Conservation (phyloP, 2,113 vertebrate species). For the Ginglymostoma cirratum region DNA sequence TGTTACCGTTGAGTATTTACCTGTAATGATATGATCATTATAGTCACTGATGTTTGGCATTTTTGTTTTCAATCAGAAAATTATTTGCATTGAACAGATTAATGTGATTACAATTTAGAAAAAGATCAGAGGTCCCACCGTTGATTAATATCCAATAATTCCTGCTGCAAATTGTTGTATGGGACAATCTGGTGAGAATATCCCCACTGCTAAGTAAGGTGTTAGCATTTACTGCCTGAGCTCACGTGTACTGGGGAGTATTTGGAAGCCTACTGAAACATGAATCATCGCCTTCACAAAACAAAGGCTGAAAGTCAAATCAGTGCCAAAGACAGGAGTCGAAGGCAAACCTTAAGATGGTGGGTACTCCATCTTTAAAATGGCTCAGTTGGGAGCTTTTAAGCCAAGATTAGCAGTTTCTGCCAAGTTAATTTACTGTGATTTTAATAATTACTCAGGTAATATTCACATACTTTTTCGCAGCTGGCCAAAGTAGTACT, state of each 20-base stretch:
- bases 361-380: not conserved
- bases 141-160: not conserved
- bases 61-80: not conserved
- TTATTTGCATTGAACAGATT: constrained; percentile 28
- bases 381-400: not conserved
- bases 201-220: not conserved
- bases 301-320: not conserved
- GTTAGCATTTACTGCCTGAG: not conserved
- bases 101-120: not conserved
- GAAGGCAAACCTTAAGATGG: not conserved
- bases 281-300: not conserved
- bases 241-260: not conserved
- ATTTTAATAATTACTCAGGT: not conserved
- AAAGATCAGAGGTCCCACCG: not conserved
- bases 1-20: not conserved
- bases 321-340: not conserved
- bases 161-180: not conserved
- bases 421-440: not conserved
- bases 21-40: not conserved
- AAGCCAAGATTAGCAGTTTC: not conserved
- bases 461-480: not conserved
- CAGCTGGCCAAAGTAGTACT: not conserved
- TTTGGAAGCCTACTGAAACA: not conserved
- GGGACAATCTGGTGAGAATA: not conserved
- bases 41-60: not conserved